Evolutionary conservation across 1,140 invertebrate genomes (phyloP), one percentile per base, ranked within the genome.

Genomic region (Drosophila repleta): DNA sequence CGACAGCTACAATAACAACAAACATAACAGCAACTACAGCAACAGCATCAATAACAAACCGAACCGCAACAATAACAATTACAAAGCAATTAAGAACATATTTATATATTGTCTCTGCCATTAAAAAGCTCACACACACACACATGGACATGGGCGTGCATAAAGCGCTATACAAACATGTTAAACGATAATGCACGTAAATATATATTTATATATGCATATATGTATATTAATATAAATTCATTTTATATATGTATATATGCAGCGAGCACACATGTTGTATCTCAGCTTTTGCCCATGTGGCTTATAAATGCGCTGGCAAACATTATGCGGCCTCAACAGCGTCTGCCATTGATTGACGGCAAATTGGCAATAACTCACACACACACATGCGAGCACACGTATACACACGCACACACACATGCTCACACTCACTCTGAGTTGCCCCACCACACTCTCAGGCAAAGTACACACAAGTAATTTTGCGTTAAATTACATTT

Each of bases 11-110:
- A 77, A 60, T 15, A 52, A 37, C 15, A 43, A 45, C 39, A 70
- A 46, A 17, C 32, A 62, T 35, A 66, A 15, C 32, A 18, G 3
- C 32, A 41, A 63, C 29, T 7, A 3, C 15, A 41, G 2, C 37
- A 46, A 15, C 17, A 21, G n/a, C 26, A 21, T 10, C 20, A 49
- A 56, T 3, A 48, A 39, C 52, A 35, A 49, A 0, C 7, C n/a
- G 21, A 52, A 69, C 78, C 78, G 37, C 79, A 82, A 76, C 64
- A 74, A 81, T 82, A 83, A 82, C 74, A 78, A 82, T 83, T 82
- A 74, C 75, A 82, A 78, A 78, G 60, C 79, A 82, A 82, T 82
- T 82, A 82, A 78, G 78, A 62, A 75, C 75, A 70, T 83, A 83
- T 82, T 83, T 83, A 83, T 65, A 83, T 74, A 74, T 78, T 77